Base-by-base conservation (phyloP, 2,888 invertebrate species). In the Anodontia alba region DNA sequence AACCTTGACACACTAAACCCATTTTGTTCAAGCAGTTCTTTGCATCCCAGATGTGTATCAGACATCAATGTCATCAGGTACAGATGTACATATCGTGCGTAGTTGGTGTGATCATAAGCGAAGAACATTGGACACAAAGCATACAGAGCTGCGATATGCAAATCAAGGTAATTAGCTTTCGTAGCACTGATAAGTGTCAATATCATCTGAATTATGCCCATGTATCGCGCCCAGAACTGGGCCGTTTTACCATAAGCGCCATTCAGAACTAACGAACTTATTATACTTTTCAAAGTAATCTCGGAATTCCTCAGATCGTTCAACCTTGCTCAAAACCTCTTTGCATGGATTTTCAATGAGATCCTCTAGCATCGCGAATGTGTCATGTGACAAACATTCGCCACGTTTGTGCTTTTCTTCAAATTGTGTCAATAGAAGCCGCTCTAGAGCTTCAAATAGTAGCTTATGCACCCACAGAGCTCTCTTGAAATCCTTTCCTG, bases 391-490 rank as follows among this genome's bases (percentile, higher is more conserved):
- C n/a, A n/a, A n/a, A n/a, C n/a, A n/a, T n/a, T n/a, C n/a, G n/a
- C n/a, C n/a, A n/a, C n/a, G n/a, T n/a, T n/a, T n/a, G n/a, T n/a
- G n/a, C n/a, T n/a, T n/a, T n/a, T n/a, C n/a, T n/a, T n/a, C n/a
- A n/a, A n/a, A n/a, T n/a, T n/a, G n/a, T n/a, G n/a, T n/a, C n/a
- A n/a, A n/a, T n/a, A n/a, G n/a, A n/a, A n/a, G n/a, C n/a, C n/a
- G n/a, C n/a, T n/a, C n/a, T n/a, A n/a, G n/a, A n/a, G n/a, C n/a
- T n/a, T n/a, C n/a, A n/a, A n/a, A n/a, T n/a, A n/a, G n/a, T n/a
- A n/a, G n/a, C 42, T 81, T 83, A 49, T 85, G 83, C 0, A 83
- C 80, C 5, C 85, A 36, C 20, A 87, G n/a, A 17, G 84, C 83
- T 15, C 87, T 7, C 10, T 57, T 57, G 29, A 17, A 57, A 17